These are phyloP conservation scores for Ceriagrion tenellum DNA, from an alignment of 2,888 invertebrate species.

Conservation along the genomic window DNA sequence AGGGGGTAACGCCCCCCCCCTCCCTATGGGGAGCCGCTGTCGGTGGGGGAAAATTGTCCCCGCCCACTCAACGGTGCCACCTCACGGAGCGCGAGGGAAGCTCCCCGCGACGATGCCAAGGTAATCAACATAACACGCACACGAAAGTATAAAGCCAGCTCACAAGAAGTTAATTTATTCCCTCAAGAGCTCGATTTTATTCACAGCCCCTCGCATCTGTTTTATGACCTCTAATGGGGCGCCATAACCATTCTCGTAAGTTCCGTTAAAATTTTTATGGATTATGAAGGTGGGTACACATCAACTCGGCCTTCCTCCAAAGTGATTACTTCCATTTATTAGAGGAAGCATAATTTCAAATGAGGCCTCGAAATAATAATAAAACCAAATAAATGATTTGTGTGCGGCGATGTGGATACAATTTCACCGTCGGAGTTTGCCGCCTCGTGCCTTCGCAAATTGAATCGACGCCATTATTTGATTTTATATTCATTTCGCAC, in stretches of 20 bases:
- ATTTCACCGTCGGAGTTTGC: not conserved
- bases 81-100: not conserved
- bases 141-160: not conserved
- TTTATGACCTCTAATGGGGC: constrained; percentile 18
- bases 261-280: constrained; percentile 32
- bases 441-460: not conserved
- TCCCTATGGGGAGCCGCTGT: not conserved
- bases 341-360: not conserved
- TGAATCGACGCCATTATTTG: not conserved
- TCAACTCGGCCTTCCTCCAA: not conserved
- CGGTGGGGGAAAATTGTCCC: not conserved
- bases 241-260: constrained; percentile 14
- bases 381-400: constrained; percentile 11
- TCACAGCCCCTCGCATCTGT: constrained; percentile 13
- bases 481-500: not conserved
- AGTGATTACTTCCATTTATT: constrained; percentile 10
- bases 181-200: not conserved
- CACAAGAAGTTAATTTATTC: constrained; percentile 15
- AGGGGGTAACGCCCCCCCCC: not conserved
- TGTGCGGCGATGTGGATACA: not conserved
- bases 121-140: not conserved
- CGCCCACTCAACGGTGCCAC: not conserved
- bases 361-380: not conserved
- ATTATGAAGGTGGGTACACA: not conserved
- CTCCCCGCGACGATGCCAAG: not conserved